Percentiles rank a stretch among this genome's conserved stretches.
Conservation (phyloP, 2,888 invertebrate genomes). For the Microdon myrmicae region DNA sequence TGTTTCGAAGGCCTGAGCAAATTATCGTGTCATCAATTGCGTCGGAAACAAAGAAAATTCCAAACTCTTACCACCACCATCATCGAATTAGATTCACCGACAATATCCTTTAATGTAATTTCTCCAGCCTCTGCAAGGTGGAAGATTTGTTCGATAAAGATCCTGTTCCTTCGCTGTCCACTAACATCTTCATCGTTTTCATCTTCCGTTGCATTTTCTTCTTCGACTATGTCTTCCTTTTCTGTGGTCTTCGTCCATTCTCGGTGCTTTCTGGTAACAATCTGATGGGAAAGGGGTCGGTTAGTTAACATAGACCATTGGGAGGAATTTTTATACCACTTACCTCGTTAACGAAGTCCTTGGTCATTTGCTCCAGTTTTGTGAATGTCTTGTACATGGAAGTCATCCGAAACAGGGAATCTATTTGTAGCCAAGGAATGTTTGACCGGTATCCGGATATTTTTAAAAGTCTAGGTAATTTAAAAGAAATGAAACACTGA, state of each 20-base stretch:
- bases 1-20: constrained; percentile 61
- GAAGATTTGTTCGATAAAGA: constrained; percentile 64
- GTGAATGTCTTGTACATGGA: constrained; percentile 58
- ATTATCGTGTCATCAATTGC: constrained; percentile 7
- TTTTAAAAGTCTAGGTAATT: constrained; percentile 56
- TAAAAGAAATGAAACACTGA: constrained; percentile 3
- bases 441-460: constrained; percentile 61
- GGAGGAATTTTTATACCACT: too few relatives aligned
- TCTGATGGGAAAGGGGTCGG: constrained; percentile 36
- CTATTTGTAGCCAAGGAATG: constrained; percentile 64
- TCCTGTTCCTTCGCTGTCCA: constrained; percentile 57
- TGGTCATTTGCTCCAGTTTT: constrained; percentile 59
- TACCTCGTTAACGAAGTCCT: constrained; percentile 59
- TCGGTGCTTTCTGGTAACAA: constrained; percentile 60
- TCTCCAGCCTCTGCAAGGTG: constrained; percentile 62
- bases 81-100: constrained; percentile 64
- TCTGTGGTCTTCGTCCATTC: constrained; percentile 57
- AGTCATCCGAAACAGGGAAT: constrained; percentile 61
- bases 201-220: constrained; percentile 7
- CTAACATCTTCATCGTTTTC: too few relatives aligned
- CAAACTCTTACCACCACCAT: constrained; percentile 60
- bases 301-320: too few relatives aligned
- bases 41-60: constrained; percentile 3
- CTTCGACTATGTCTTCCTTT: constrained; percentile 13
- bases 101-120: constrained; percentile 61